These are phyloP conservation scores for Brassicogethes aeneus DNA, from an alignment of 2,888 invertebrate species.

Conservation along the genomic window DNA sequence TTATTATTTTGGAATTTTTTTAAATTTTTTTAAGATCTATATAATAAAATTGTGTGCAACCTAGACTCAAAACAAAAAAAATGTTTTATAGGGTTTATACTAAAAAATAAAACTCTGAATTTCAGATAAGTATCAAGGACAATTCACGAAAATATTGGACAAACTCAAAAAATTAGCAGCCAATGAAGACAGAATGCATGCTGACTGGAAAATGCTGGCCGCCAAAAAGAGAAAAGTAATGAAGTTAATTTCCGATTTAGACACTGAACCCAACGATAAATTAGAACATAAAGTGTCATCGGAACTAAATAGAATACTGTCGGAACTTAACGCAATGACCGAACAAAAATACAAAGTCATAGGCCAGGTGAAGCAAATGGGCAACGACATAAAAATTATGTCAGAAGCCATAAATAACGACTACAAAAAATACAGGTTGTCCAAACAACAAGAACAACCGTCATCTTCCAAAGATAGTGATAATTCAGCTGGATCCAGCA, in stretches of 20 bases:
- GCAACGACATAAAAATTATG: slow-evolving; percentile 22
- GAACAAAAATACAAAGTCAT: slow-evolving; percentile 25
- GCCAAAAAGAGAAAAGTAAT: slow-evolving; percentile 28
- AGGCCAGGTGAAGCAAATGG: slow-evolving; percentile 23
- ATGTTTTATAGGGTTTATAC: neutral
- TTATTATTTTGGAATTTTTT: too few species aligned
- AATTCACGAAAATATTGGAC: slow-evolving; percentile 24
- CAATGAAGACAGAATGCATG: slow-evolving; percentile 24
- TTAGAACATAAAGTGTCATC: slow-evolving; percentile 20
- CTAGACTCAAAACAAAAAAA: too few species aligned
- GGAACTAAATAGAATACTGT: slow-evolving; percentile 23
- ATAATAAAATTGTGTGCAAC: too few species aligned
- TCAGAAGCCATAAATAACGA: slow-evolving; percentile 23
- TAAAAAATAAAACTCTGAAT: slow-evolving; percentile 3
- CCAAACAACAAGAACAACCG: neutral
- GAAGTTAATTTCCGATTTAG: slow-evolving; percentile 23
- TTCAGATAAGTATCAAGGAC: slow-evolving; percentile 21
- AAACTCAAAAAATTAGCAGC: slow-evolving; percentile 24
- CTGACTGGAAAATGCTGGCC: slow-evolving; percentile 26
- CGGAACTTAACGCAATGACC: slow-evolving; percentile 23
- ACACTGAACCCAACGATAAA: slow-evolving; percentile 16
- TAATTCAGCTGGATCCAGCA: slow-evolving; percentile 2
- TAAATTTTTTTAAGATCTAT: too few species aligned
- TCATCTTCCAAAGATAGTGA: neutral
- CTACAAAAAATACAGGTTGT: slow-evolving; percentile 11